These are phyloP conservation scores for Microplitis deprimator DNA, from an alignment of 2,888 invertebrate species.

Conservation along the genomic window DNA sequence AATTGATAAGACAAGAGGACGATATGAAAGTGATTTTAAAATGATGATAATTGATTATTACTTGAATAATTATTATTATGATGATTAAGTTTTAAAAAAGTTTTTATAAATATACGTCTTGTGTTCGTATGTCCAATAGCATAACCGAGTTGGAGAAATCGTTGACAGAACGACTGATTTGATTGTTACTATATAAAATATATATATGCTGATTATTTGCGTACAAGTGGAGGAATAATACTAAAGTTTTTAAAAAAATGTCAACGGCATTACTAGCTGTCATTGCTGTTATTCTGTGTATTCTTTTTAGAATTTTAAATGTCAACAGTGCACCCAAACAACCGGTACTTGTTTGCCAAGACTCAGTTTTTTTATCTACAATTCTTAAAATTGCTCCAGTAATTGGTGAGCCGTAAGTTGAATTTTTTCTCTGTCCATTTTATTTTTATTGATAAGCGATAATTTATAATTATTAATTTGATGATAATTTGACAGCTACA, in stretches of 20 bases:
- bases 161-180: not conserved
- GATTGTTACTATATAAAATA: not conserved
- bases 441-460: constrained; percentile 23
- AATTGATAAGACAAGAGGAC: not conserved
- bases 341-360: constrained; percentile 84
- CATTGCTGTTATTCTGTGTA: constrained; percentile 85
- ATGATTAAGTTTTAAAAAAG: not conserved
- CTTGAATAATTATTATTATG: not conserved
- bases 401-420: constrained; percentile 87
- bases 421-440: not conserved
- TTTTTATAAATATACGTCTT: not conserved
- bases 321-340: constrained; percentile 87
- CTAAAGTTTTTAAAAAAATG: constrained; percentile 72
- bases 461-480: constrained; percentile 14
- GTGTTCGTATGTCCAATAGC: not conserved
- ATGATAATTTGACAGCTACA: constrained; percentile 77
- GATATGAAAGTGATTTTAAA: not conserved
- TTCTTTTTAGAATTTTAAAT: constrained; percentile 87
- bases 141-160: not conserved
- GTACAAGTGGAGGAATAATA: too few species aligned
- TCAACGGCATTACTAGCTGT: constrained; percentile 86
- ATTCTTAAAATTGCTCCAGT: constrained; percentile 85
- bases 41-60: not conserved
- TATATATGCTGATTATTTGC: not conserved
- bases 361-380: constrained; percentile 83